phyloP scores from a whole-genome alignment of 2,888 invertebrate genomes.

The Apocheima hispidaria region DNA sequence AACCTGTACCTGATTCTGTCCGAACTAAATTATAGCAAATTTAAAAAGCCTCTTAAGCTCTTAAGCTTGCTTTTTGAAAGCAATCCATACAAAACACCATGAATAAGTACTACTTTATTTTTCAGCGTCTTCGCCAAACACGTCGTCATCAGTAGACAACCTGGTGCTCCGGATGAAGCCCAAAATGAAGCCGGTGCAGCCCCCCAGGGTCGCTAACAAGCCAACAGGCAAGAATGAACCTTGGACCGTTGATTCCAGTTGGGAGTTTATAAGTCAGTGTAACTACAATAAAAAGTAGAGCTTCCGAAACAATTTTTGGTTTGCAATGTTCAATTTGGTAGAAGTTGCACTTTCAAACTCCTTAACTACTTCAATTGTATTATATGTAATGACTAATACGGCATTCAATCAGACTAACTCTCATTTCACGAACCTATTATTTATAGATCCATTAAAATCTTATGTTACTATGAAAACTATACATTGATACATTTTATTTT shows the following conservation, averaged over 20 bases:
- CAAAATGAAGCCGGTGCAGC: constrained; percentile 90
- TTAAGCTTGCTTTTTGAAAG: too few species aligned
- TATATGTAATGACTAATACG: constrained; percentile 22
- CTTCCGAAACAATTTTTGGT: constrained; percentile 42
- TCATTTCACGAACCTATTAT: constrained; percentile 7
- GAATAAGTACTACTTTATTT: not conserved
- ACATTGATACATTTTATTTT: too few species aligned
- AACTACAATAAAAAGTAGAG: constrained; percentile 53
- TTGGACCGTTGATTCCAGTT: constrained; percentile 95
- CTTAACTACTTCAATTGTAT: constrained; percentile 34
- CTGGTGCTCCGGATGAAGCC: constrained; percentile 86
- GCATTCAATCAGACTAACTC: constrained; percentile 9
- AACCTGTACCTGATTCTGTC: too few species aligned
- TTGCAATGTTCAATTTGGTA: constrained; percentile 39
- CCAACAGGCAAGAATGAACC: constrained; percentile 85
- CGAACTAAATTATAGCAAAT: too few species aligned
- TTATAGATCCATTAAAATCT: not conserved
- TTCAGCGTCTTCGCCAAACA: constrained; percentile 82
- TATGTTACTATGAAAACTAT: not conserved
- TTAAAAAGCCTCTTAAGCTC: too few species aligned
- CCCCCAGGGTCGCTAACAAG: constrained; percentile 87
- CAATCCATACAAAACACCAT: too few species aligned
- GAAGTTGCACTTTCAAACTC: constrained; percentile 50
- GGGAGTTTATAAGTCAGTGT: constrained; percentile 94
- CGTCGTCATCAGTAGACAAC: constrained; percentile 90